These are phyloP conservation scores for Sylvicapra grimmia DNA, from an alignment of 2,113 vertebrate species.

Conservation along the genomic window DNA sequence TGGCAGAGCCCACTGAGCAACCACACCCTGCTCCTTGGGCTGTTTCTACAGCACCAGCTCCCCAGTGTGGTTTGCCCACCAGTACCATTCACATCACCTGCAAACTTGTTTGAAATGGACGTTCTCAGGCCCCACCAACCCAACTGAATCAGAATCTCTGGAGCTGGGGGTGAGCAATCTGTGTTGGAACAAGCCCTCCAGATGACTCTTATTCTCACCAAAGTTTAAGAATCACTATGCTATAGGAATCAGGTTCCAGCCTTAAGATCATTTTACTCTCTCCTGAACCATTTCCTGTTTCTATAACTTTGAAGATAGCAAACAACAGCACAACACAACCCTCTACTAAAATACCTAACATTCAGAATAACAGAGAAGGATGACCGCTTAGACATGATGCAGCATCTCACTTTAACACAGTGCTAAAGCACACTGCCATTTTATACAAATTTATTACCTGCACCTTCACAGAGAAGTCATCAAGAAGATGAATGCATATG, in stretches of 20 bases:
- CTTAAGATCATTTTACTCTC: neutral
- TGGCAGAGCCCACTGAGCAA: neutral
- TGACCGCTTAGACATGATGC: neutral
- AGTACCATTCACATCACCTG: neutral
- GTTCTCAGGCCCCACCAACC: neutral
- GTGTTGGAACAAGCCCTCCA: neutral
- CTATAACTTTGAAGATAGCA: neutral
- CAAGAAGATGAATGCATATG: neutral
- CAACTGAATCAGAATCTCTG: neutral
- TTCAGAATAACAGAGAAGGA: neutral
- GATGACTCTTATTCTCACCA: neutral
- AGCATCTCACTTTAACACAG: neutral
- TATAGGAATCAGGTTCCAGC: neutral
- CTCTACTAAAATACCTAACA: neutral
- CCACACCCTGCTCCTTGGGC: neutral
- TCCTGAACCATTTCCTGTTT: neutral
- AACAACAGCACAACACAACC: neutral
- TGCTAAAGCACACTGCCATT: neutral
- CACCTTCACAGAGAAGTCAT: neutral
- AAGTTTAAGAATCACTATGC: neutral
- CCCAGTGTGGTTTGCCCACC: fast-evolving
- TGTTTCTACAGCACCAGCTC: neutral
- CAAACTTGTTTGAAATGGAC: neutral
- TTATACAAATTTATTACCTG: neutral
- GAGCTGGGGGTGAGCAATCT: neutral